phyloP scores from a whole-genome alignment of 1,140 invertebrate species.

The Hypsibius dujardini region DNA sequence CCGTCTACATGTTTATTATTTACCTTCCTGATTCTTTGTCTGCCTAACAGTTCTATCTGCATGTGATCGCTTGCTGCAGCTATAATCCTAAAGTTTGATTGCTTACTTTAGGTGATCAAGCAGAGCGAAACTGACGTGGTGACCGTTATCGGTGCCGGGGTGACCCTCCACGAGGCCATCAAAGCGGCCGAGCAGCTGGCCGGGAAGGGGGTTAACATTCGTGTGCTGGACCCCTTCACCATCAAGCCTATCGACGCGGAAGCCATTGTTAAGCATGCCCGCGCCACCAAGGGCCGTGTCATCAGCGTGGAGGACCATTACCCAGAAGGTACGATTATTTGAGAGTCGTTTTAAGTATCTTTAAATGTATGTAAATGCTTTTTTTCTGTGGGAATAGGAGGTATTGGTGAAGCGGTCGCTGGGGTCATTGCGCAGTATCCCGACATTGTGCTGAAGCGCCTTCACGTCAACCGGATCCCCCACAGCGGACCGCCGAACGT shows the following conservation, averaged over 20 bases:
- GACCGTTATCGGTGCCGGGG: conserved; percentile 71
- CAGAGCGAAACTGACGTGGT: conserved; percentile 52
- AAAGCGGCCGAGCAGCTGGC: conserved; percentile 60
- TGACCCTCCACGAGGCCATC: conserved; percentile 77
- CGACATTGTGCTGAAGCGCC: conserved; percentile 56
- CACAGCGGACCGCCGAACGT: conserved; percentile 69
- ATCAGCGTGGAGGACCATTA: conserved; percentile 96
- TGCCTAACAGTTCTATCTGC: no score
- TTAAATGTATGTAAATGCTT: conserved; percentile 4
- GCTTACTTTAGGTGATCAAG: conserved; percentile 43
- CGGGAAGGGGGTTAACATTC: conserved; percentile 43
- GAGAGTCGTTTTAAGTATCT: background rate
- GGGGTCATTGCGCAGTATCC: conserved; percentile 51
- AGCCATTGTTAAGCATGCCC: conserved; percentile 56
- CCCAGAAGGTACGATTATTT: conserved; percentile 47
- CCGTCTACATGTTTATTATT: no score
- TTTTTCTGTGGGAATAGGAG: conserved; percentile 30
- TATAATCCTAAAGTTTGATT: conserved; percentile 14
- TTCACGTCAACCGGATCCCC: conserved; percentile 69
- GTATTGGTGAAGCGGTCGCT: conserved; percentile 81
- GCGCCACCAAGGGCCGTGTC: conserved; percentile 56
- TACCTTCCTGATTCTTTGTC: no score
- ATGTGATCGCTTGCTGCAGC: background rate
- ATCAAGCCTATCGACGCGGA: conserved; percentile 79
- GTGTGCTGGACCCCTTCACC: conserved; percentile 83